Conservation (phyloP, 92 coral and sea anemone species). For the Galaxea fascicularis region DNA sequence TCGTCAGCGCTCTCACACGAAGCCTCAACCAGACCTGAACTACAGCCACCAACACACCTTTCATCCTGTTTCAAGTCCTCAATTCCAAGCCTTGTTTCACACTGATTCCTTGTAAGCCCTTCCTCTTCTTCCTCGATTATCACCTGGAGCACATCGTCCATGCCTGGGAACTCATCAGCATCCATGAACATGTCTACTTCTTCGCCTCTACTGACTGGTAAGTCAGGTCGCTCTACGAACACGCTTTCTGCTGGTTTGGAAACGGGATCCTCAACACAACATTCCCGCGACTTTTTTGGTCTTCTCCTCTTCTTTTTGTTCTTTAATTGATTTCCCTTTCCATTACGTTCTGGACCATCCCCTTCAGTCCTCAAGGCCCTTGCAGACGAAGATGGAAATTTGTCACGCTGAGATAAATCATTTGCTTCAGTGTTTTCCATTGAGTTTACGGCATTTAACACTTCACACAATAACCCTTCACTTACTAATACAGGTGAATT, state of each 20-base stretch:
- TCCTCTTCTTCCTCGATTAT: slow-evolving; percentile 24
- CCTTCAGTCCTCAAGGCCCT: background rate
- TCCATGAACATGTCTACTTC: background rate
- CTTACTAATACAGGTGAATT: background rate
- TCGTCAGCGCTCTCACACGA: background rate
- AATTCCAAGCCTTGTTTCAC: background rate
- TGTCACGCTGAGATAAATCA: background rate
- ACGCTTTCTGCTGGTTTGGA: background rate
- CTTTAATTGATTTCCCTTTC: background rate
- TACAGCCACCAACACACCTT: background rate
- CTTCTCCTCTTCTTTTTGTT: slow-evolving; percentile 1
- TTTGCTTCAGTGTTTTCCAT: background rate
- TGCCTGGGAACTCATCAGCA: slow-evolving; percentile 3
- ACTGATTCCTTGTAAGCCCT: background rate
- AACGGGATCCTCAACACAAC: background rate
- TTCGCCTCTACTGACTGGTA: too few relatives aligned
- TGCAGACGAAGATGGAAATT: background rate
- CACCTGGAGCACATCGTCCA: slow-evolving; percentile 36
- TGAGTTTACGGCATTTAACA: background rate
- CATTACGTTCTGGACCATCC: background rate
- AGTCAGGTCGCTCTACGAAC: background rate
- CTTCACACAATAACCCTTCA: background rate
- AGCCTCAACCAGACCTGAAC: background rate
- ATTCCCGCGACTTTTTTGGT: background rate
- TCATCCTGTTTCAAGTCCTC: background rate